phyloP scores from a whole-genome alignment of 2,113 vertebrate genomes.

The Phalacrocorax brasilianus region DNA sequence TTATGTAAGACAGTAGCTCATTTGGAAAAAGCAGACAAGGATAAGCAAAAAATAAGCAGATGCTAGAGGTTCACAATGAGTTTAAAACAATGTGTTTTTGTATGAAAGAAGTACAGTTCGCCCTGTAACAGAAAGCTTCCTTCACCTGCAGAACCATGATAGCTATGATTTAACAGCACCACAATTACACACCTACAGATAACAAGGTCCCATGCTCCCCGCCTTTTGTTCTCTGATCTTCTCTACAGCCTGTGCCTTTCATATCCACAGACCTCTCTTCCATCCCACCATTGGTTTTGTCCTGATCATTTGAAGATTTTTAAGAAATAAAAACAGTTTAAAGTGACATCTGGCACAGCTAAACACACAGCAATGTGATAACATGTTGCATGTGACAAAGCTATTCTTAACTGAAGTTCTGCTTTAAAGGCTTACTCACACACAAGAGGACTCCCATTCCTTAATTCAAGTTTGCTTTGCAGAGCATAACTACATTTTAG shows the following conservation, averaged over 20 bases:
- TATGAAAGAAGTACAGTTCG: background rate
- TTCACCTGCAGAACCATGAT: background rate
- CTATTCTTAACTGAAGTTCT: background rate
- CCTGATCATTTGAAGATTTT: background rate
- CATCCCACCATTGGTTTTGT: background rate
- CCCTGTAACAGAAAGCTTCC: background rate
- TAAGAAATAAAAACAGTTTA: background rate
- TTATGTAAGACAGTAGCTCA: background rate
- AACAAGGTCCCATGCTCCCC: rapidly evolving
- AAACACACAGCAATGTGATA: background rate
- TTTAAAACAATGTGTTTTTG: background rate
- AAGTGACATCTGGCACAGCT: background rate
- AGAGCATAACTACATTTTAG: background rate
- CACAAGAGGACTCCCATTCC: background rate
- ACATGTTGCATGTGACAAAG: background rate
- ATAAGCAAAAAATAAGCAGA: background rate
- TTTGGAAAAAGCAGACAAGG: background rate
- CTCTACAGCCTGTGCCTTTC: background rate
- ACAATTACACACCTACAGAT: background rate
- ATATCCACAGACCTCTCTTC: background rate
- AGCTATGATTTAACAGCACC: background rate
- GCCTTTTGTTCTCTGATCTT: background rate
- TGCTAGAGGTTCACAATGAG: background rate
- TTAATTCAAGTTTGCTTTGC: background rate
- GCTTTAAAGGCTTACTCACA: background rate